phyloP scores from a whole-genome alignment of 2,888 invertebrate genomes.

The Poecilus cupreus region DNA sequence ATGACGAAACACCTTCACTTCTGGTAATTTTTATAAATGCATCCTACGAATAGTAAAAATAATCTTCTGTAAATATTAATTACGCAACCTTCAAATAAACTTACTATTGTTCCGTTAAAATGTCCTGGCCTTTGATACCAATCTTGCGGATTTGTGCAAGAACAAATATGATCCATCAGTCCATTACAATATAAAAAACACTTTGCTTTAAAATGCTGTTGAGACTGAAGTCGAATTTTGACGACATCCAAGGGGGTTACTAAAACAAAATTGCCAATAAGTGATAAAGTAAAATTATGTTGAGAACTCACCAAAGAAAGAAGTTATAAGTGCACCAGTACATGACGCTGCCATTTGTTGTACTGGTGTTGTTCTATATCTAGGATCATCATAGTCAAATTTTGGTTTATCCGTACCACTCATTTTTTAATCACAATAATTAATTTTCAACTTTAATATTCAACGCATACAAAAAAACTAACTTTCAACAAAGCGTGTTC shows the following conservation, averaged over 20 bases:
- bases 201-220: constrained; percentile 90
- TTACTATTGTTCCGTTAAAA: constrained; percentile 80
- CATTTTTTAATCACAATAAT: neutral
- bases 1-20: constrained; percentile 89
- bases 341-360: constrained; percentile 92
- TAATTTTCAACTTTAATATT: neutral
- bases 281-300: constrained; percentile 36
- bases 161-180: constrained; percentile 97
- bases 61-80: constrained; percentile 10
- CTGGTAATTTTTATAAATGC: constrained; percentile 94
- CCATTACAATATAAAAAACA: constrained; percentile 99
- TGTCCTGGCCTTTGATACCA: constrained; percentile 82
- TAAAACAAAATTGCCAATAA: constrained; percentile 69
- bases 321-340: constrained; percentile 92
- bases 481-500: neutral
- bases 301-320: constrained; percentile 83
- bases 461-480: neutral
- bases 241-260: constrained; percentile 99
- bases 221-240: constrained; percentile 96
- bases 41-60: constrained; percentile 79
- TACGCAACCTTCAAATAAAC: constrained; percentile 61
- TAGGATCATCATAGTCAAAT: constrained; percentile 80
- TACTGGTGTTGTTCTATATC: constrained; percentile 83
- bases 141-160: constrained; percentile 77
- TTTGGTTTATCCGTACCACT: neutral